phyloP scores from a whole-genome alignment of 2,113 vertebrate genomes.

The Pyxicephalus adspersus region DNA sequence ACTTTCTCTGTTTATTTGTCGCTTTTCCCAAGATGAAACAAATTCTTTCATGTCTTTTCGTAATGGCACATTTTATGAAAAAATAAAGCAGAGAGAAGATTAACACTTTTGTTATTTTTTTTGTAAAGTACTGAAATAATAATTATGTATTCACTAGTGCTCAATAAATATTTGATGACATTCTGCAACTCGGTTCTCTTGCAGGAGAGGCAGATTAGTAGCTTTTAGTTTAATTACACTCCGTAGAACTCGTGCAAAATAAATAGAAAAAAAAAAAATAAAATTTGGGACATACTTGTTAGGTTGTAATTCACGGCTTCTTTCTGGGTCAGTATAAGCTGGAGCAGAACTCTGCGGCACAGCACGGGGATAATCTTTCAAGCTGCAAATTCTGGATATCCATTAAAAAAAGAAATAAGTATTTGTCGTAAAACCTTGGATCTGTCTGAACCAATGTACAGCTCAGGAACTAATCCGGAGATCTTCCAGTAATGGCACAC shows the following conservation, averaged over 20 bases:
- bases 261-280: not conserved
- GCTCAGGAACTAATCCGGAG: too few relatives aligned
- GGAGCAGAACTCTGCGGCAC: not conserved
- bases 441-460: not conserved
- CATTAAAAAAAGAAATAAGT: not conserved
- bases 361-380: not conserved
- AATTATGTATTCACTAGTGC: conserved; percentile 37
- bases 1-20: conserved; percentile 30
- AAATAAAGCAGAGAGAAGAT: conserved; percentile 37
- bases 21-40: conserved; percentile 43
- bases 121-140: conserved; percentile 34
- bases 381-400: not conserved
- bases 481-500: too few relatives aligned
- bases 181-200: conserved; percentile 23
- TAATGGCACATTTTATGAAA: conserved; percentile 35
- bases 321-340: not conserved
- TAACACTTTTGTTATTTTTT: conserved; percentile 40
- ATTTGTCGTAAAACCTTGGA: not conserved
- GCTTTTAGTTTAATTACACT: conserved; percentile 31
- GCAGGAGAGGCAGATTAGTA: conserved; percentile 28
- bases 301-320: not conserved
- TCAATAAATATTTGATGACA: conserved; percentile 47
- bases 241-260: conserved; percentile 12
- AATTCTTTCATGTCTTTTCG: conserved; percentile 31
- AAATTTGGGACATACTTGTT: not conserved